Percentiles rank a stretch among this genome's conserved stretches.
Conservation (phyloP, 2,888 invertebrate species). For the Drosophila macrothrix region DNA sequence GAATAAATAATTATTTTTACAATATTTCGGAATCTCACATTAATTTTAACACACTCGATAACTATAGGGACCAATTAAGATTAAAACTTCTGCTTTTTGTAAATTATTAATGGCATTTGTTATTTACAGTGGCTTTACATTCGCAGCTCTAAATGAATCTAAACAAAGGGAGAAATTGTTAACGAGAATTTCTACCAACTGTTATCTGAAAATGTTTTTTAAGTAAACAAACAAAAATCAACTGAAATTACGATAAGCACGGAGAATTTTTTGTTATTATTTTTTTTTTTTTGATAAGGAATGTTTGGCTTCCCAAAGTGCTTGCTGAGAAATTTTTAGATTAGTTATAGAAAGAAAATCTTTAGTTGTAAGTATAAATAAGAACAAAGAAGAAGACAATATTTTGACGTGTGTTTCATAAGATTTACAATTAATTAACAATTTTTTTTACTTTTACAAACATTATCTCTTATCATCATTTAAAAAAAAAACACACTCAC, state of each 20-base stretch:
- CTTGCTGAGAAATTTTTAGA: neutral
- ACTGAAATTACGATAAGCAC: neutral
- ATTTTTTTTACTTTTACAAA: neutral
- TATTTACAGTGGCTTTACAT: neutral
- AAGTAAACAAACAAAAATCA: constrained; percentile 2
- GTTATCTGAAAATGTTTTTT: constrained; percentile 23
- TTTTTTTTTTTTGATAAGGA: constrained; percentile 8
- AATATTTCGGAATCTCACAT: neutral
- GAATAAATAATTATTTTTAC: neutral
- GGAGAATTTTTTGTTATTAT: neutral
- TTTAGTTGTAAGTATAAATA: neutral
- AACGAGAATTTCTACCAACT: neutral
- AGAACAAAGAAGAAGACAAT: neutral
- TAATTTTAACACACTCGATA: neutral
- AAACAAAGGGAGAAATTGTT: neutral
- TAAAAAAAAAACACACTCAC: neutral
- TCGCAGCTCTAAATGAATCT: neutral
- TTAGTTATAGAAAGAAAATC: neutral
- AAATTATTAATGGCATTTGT: neutral
- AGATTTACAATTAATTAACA: neutral
- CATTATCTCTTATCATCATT: too few relatives aligned
- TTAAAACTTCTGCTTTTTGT: constrained; percentile 1
- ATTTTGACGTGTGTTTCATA: neutral
- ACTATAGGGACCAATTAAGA: constrained; percentile 33
- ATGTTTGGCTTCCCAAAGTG: neutral